These are phyloP conservation scores for Thunnus maccoyii DNA, from an alignment of 2,113 vertebrate genomes.

Conservation along the genomic window DNA sequence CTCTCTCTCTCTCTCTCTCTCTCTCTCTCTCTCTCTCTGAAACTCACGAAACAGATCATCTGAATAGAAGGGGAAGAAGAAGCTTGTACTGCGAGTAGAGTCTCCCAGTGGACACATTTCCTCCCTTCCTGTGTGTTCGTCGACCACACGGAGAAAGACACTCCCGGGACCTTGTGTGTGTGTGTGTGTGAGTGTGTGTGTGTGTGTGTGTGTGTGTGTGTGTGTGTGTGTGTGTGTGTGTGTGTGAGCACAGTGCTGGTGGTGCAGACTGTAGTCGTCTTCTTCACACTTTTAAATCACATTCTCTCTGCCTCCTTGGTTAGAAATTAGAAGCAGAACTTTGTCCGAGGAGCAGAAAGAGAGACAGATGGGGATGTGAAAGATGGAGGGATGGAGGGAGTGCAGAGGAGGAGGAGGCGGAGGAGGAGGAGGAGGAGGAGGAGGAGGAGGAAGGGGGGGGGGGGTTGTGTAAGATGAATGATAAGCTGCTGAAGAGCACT, in stretches of 20 bases:
- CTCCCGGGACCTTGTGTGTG: constrained; percentile 6
- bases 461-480: constrained; percentile 13
- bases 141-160: constrained; percentile 35
- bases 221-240: no score
- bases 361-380: constrained; percentile 45
- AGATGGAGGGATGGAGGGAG: background rate
- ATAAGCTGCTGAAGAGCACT: constrained; percentile 91
- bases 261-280: constrained; percentile 42
- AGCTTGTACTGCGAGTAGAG: background rate
- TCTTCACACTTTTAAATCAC: constrained; percentile 63
- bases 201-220: no score
- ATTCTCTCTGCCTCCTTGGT: constrained; percentile 71
- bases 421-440: no score
- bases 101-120: constrained; percentile 52
- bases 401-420: no score
- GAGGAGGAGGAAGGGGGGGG: no score
- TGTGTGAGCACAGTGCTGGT: constrained; percentile 14
- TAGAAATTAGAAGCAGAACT: constrained; percentile 76
- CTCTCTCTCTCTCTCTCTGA: background rate
- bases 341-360: background rate
- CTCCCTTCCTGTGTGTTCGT: constrained; percentile 53
- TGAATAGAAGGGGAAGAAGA: background rate
- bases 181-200: no score
- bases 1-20: no score
- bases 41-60: constrained; percentile 4